Conservation (phyloP, 2,888 invertebrate species). For the Trachelus iudaicus region DNA sequence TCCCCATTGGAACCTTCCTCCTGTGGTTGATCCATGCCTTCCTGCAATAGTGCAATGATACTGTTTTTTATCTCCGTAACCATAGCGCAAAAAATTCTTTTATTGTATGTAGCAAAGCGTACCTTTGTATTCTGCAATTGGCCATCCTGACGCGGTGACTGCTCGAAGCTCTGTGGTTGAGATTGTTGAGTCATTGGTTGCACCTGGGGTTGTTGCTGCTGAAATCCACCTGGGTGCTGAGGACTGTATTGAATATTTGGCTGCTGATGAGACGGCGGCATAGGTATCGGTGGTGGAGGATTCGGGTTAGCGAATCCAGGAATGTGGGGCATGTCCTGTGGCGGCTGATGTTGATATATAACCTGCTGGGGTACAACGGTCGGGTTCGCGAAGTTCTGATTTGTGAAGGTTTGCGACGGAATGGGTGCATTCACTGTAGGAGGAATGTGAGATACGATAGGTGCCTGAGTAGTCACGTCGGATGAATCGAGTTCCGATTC, state of each 20-base stretch:
- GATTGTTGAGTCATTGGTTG: conserved; percentile 25
- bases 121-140: conserved; percentile 6
- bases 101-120: background rate
- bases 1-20: conserved; percentile 43
- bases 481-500: conserved; percentile 90
- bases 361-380: conserved; percentile 59
- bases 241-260: conserved; percentile 57
- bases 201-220: conserved; percentile 37
- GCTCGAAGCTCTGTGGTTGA: conserved; percentile 27
- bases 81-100: background rate
- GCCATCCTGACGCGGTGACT: conserved; percentile 15
- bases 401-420: conserved; percentile 87
- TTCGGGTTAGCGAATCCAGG: conserved; percentile 69
- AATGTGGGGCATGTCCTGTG: conserved; percentile 62
- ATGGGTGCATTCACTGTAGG: conserved; percentile 71
- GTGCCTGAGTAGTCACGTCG: conserved; percentile 67
- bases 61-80: background rate
- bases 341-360: conserved; percentile 66
- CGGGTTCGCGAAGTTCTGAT: conserved; percentile 77
- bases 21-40: conserved; percentile 47
- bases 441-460: conserved; percentile 64
- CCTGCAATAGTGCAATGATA: conserved; percentile 30
- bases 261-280: conserved; percentile 67
- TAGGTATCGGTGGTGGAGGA: conserved; percentile 70
- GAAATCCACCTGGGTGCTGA: conserved; percentile 57